Evolutionary conservation across 2,888 invertebrate species (phyloP), one percentile per base, ranked within the genome.

Genomic region (Euzophera pinguis): DNA sequence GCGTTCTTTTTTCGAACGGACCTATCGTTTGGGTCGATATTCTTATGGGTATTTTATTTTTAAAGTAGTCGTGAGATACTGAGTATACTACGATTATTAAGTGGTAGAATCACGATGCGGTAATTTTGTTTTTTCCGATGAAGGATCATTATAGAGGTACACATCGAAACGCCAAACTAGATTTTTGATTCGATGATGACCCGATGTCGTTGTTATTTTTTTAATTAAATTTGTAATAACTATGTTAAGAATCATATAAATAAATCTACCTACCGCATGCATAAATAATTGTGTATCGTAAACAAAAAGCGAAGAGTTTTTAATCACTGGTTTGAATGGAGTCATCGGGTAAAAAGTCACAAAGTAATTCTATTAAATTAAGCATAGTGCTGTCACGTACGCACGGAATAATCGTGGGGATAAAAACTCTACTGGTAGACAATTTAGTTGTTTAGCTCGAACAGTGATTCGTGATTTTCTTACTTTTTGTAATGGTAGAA

Each of bases 31-130:
- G 75, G 62, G 56, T 62, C 71, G 75, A 79, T 83, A 78, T 81
- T 78, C 73, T 70, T 77, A 72, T 69, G 72, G 68, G 68, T 62
- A 59, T 64, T 78, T 74, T 81, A 81, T 77, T 82, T 84, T 85
- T 84, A 75, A 84, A 81, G 86, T 84, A 88, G 88, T 85, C 88
- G 87, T 88, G 88, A 88, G 87, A 86, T 89, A 87, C 84, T 69
- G 80, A 67, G 69, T 78, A 74, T 76, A 77, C 81, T 82, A 82
- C 70, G 84, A 81, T 85, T 85, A 86, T 86, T 86, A 87, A 87
- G 86, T 85, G 84, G 86, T 85, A 79, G 84, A 84, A 84, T 84
- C 86, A 85, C 84, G 84, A 80, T 61, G 74, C 63, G 59, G 73
- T 83, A 72, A 77, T 81, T 81, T 74, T 65, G 73, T 82, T 78